Conservation (phyloP, 2,888 invertebrate species). For the Melitaea athalia region DNA sequence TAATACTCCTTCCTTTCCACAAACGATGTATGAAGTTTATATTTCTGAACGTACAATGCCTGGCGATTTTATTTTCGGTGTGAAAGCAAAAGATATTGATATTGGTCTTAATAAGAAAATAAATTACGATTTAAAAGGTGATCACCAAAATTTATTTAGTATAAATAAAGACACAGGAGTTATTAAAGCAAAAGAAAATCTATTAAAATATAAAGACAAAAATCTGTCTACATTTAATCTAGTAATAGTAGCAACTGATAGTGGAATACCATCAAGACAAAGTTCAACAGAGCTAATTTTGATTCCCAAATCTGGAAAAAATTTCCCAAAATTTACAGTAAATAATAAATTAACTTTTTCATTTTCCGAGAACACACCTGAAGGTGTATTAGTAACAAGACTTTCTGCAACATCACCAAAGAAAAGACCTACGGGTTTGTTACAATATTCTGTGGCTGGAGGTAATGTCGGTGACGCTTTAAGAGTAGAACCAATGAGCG, state of each 20-base stretch:
- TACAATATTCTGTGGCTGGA: constrained; percentile 94
- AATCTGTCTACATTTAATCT: constrained; percentile 85
- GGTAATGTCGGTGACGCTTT: constrained; percentile 95
- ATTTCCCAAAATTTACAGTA: constrained; percentile 90
- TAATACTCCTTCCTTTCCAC: constrained; percentile 90
- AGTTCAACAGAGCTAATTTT: constrained; percentile 90
- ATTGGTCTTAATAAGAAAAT: constrained; percentile 91
- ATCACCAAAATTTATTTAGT: constrained; percentile 88
- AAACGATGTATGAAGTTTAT: constrained; percentile 88
- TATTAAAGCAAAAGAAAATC: constrained; percentile 88
- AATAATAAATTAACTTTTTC: constrained; percentile 88
- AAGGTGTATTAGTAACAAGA: constrained; percentile 89
- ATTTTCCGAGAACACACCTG: constrained; percentile 89
- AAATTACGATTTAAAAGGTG: constrained; percentile 88
- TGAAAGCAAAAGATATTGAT: constrained; percentile 92
- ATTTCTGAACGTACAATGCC: constrained; percentile 90
- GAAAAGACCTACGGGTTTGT: constrained; percentile 85
- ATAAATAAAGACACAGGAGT: constrained; percentile 93
- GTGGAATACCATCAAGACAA: constrained; percentile 86
- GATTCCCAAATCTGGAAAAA: constrained; percentile 87
- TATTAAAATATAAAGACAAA: constrained; percentile 80
- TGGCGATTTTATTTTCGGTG: constrained; percentile 95
- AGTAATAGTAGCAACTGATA: constrained; percentile 91
- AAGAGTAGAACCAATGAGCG: constrained; percentile 88
- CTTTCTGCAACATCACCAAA: constrained; percentile 91